phyloP scores from a whole-genome alignment of 2,888 invertebrate genomes.

The Dasysyrphus tricinctus region DNA sequence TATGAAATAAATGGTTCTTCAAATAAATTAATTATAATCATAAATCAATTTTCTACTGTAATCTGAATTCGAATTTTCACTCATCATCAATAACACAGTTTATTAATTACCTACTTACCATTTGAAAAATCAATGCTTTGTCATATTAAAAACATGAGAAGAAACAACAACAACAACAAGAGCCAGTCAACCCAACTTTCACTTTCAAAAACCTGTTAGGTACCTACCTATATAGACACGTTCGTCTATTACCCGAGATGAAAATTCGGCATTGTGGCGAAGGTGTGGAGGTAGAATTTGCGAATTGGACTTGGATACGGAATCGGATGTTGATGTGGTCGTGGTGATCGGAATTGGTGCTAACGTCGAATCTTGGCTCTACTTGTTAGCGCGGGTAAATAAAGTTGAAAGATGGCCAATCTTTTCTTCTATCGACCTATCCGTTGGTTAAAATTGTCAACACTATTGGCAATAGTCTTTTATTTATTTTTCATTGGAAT shows the following conservation, averaged over 20 bases:
- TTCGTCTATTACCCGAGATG: slow-evolving; percentile 45
- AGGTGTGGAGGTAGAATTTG: slow-evolving; percentile 46
- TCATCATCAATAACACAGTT: background rate
- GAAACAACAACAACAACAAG: slow-evolving; percentile 44
- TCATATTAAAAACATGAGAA: slow-evolving; percentile 31
- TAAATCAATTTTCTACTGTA: background rate
- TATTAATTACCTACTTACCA: slow-evolving; percentile 2
- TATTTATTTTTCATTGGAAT: slow-evolving; percentile 85
- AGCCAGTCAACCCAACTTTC: slow-evolving; percentile 65
- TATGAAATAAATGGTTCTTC: background rate
- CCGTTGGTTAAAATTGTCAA: slow-evolving; percentile 84
- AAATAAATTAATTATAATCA: background rate
- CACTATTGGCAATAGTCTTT: slow-evolving; percentile 85
- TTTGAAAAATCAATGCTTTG: slow-evolving; percentile 71
- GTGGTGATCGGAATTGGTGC: slow-evolving; percentile 11
- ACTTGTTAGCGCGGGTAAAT: background rate
- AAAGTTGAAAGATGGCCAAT: slow-evolving; percentile 49
- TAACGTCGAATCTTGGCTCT: slow-evolving; percentile 2
- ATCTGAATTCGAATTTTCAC: background rate
- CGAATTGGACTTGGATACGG: slow-evolving; percentile 47
- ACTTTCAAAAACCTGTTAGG: slow-evolving; percentile 74
- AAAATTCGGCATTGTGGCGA: slow-evolving; percentile 33
- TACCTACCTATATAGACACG: slow-evolving; percentile 40
- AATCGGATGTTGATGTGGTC: slow-evolving; percentile 62
- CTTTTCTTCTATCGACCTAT: slow-evolving; percentile 53